Percentiles rank a stretch among this genome's conserved stretches.
Conservation (phyloP, 2,113 vertebrate genomes). For the Nipponia nippon region DNA sequence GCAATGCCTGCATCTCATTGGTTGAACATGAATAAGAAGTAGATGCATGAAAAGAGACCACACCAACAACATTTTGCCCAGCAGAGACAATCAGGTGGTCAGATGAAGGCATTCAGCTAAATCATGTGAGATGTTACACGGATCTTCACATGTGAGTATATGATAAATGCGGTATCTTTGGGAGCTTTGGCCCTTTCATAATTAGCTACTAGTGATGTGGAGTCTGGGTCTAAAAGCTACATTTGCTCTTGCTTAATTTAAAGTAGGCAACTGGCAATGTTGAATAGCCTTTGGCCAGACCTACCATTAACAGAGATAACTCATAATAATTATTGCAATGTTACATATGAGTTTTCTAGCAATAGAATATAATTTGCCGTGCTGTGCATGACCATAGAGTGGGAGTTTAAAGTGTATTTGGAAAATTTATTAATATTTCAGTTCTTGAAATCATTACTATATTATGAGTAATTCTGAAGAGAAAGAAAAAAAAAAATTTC, state of each 20-base stretch:
- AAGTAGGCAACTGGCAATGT: not conserved
- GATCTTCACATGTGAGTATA: not conserved
- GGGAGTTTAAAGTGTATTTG: not conserved
- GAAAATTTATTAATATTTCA: not conserved
- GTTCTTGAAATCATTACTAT: not conserved
- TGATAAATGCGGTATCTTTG: not conserved
- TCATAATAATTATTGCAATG: not conserved
- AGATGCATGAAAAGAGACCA: not conserved
- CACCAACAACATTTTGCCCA: not conserved
- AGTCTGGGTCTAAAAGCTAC: not conserved
- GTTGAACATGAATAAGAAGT: not conserved
- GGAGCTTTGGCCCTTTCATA: not conserved
- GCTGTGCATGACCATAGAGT: rapidly evolving
- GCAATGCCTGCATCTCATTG: not conserved
- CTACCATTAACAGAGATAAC: not conserved
- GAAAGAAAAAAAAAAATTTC: not conserved
- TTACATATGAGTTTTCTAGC: not conserved
- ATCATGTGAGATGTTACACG: not conserved
- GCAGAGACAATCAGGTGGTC: not conserved
- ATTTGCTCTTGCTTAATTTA: not conserved
- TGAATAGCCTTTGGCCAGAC: not conserved
- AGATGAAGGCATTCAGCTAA: not conserved
- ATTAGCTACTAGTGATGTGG: not conserved
- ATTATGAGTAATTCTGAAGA: not conserved
- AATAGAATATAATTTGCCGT: not conserved